Evolutionary conservation across 2,888 invertebrate species (phyloP).

Genomic region (Aricia artaxerxes): DNA sequence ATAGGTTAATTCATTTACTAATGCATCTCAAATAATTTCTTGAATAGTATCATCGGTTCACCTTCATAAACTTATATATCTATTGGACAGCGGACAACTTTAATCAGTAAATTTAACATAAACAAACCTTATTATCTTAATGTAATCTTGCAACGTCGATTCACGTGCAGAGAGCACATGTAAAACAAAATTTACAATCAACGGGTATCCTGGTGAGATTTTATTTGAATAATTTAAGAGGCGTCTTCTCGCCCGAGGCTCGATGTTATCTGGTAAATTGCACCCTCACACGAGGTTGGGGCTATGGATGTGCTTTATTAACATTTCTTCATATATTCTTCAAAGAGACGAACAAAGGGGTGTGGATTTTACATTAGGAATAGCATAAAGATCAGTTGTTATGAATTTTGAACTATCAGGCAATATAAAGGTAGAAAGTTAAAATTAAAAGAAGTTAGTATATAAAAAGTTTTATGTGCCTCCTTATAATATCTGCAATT

Average conservation of each 20-base stretch:
- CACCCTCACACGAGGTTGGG: constrained; percentile 51
- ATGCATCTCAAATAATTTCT: too few relatives aligned
- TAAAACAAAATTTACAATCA: constrained; percentile 68
- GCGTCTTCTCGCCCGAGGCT: constrained; percentile 51
- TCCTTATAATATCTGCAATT: too few relatives aligned
- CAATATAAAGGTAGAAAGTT: not conserved
- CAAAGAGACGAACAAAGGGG: not conserved
- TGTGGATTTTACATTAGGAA: not conserved
- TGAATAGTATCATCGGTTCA: too few relatives aligned
- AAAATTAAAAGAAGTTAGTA: too few relatives aligned
- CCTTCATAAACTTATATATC: not conserved
- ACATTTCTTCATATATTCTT: not conserved
- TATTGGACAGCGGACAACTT: not conserved
- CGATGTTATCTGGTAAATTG: constrained; percentile 71
- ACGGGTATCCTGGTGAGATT: constrained; percentile 62
- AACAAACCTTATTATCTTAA: constrained; percentile 12
- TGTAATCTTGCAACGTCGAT: constrained; percentile 19
- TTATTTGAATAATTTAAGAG: constrained; percentile 76
- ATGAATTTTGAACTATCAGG: not conserved
- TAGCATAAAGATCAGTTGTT: not conserved
- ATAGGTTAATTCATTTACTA: too few relatives aligned
- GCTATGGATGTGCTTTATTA: constrained; percentile 35
- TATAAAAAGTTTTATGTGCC: too few relatives aligned
- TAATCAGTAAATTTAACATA: not conserved
- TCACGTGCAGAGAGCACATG: constrained; percentile 50